Base-by-base conservation (phyloP, 2,888 invertebrate species). In the Acanthoscelides obtectus region DNA sequence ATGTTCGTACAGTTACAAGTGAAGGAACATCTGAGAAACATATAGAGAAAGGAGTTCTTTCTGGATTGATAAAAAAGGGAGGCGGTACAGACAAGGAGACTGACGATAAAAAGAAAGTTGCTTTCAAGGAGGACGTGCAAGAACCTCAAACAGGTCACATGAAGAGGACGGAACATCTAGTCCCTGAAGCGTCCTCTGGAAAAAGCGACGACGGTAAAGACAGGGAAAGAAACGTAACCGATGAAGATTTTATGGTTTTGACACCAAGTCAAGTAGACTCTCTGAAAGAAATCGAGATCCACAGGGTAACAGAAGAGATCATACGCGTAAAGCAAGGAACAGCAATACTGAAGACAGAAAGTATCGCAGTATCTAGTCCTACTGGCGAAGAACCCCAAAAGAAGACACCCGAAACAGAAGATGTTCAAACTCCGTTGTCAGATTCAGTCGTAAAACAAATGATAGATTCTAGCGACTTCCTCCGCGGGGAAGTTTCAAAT, bases 401-500 rank as follows among this genome's bases (percentile, higher is more conserved):
- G 12, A 45, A 71, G 65, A 71, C 21, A 70, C 64, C 67, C 6
- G 66, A 73, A n/a, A 69, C 71, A n/a, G 21, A 4, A 20, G 76
- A 72, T 22, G 67, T 73, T 17, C 75, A 71, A 66, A 72, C 73
- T n/a, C 67, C 67, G 64, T 68, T 77, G 45, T 75, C 77, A 19
- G 69, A 78, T 64, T 79, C 80, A 74, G 72, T 75, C 5, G 74
- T 77, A 8, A 45, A 12, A 17, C 45, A 45, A 12, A 45, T 45
- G 45, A 66, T 21, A 21, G 66, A 66, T 21, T 79, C 79, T 2
- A 75, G 74, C 65, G 75, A 80, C n/a, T 82, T 82, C 66, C 68
- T 82, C n/a, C 69, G 74, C 45, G 76, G 78, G 66, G 82, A 82
- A 78, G 73, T 82, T 66, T 71, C 71, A 5, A 74, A 71, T 20